Conservation (phyloP, 1,140 invertebrate species). For the Nylanderia fulva region DNA sequence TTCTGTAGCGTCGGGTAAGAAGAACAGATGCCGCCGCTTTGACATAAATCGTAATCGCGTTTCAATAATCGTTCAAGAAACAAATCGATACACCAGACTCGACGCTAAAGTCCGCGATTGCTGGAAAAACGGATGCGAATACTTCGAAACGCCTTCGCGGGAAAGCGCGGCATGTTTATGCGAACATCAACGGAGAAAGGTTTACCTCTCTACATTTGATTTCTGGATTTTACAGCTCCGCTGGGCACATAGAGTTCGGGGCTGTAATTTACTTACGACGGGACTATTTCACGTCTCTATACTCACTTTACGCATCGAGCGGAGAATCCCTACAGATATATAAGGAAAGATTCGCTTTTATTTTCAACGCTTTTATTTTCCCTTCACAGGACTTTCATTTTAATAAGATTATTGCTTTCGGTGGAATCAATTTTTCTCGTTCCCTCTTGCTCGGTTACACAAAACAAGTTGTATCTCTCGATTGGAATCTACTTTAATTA, state of each 20-base stretch:
- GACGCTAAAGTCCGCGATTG: background rate
- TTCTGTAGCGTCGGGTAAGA: background rate
- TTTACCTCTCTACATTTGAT: constrained; percentile 28
- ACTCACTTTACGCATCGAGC: constrained; percentile 25
- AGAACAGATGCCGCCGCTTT: background rate
- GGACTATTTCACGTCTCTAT: constrained; percentile 40
- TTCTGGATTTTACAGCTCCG: constrained; percentile 23
- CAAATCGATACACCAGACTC: constrained; percentile 39
- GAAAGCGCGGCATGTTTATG: constrained; percentile 22
- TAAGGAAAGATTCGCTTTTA: constrained; percentile 21
- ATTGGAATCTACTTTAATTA: constrained; percentile 7
- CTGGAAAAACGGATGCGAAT: constrained; percentile 16
- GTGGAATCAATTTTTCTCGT: constrained; percentile 1
- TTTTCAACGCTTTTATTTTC: constrained; percentile 3
- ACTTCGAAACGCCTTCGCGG: background rate
- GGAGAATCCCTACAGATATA: constrained; percentile 15
- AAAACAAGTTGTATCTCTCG: background rate
- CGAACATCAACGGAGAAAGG: background rate
- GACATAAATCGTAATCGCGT: constrained; percentile 35
- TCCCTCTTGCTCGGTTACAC: background rate
- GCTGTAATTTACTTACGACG: constrained; percentile 66
- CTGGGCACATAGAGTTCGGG: background rate
- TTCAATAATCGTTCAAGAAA: constrained; percentile 26
- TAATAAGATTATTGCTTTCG: background rate
- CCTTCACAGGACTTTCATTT: background rate